phyloP scores from a whole-genome alignment of 2,888 invertebrate species.

The Meteorus cinctellus region DNA sequence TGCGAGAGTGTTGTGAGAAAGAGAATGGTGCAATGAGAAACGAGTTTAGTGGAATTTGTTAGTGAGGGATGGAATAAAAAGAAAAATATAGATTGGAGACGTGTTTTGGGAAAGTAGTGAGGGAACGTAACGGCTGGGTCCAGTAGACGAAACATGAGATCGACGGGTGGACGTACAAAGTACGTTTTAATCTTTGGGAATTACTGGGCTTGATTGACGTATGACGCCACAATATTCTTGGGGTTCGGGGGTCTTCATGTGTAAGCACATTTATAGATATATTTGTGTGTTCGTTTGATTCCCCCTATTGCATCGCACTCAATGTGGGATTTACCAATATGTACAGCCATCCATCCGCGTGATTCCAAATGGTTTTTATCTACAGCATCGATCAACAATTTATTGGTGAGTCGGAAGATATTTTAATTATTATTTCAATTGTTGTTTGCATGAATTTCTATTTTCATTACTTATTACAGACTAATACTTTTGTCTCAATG shows the following conservation, averaged over 20 bases:
- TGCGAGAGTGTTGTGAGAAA: background rate
- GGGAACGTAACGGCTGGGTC: constrained; percentile 8
- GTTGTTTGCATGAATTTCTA: too few species aligned
- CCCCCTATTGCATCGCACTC: constrained; percentile 35
- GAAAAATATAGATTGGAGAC: background rate
- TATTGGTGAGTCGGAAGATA: constrained; percentile 11
- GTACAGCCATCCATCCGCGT: constrained; percentile 37
- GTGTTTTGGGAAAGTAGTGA: background rate
- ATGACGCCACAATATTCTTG: constrained; percentile 50
- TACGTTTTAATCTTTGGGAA: constrained; percentile 63
- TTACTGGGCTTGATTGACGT: constrained; percentile 65
- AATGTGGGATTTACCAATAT: constrained; percentile 51
- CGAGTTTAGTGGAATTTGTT: background rate
- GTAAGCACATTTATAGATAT: constrained; percentile 15
- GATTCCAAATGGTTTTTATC: constrained; percentile 37
- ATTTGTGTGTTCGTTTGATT: constrained; percentile 28
- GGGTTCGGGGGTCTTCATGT: constrained; percentile 38
- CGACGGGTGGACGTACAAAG: constrained; percentile 38
- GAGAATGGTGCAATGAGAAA: background rate
- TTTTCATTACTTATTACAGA: too few species aligned
- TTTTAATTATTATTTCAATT: background rate
- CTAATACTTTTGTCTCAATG: too few species aligned
- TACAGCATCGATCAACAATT: constrained; percentile 26
- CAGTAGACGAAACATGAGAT: constrained; percentile 34
- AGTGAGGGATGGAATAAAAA: background rate